A percentile compares a stretch with the other conserved stretches of the same genome.
Conservation (phyloP, 1,140 invertebrate species). For the Carcinoscorpius rotundicauda region DNA sequence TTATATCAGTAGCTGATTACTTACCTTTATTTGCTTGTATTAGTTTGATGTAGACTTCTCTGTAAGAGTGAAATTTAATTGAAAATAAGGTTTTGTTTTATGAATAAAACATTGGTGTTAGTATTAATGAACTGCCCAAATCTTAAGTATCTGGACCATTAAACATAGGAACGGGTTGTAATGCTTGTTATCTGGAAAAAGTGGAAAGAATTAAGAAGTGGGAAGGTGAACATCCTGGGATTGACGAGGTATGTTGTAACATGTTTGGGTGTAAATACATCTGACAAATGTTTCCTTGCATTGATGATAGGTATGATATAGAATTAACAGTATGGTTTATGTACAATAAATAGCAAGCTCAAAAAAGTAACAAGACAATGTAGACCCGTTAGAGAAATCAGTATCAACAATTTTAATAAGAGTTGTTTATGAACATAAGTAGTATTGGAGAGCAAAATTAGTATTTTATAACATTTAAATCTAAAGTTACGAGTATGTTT, state of each 20-base stretch:
- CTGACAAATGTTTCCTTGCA: too few relatives aligned
- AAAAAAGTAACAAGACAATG: background rate
- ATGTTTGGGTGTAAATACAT: too few relatives aligned
- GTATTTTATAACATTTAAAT: too few relatives aligned
- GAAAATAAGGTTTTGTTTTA: too few relatives aligned
- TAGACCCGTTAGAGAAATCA: conserved; percentile 2
- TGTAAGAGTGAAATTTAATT: too few relatives aligned
- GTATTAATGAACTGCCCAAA: background rate
- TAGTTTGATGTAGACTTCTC: too few relatives aligned
- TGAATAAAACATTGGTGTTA: background rate
- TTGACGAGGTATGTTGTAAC: conserved; percentile 34
- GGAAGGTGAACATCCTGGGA: conserved; percentile 39
- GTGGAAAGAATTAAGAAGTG: conserved; percentile 49
- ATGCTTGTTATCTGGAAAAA: conserved; percentile 65
- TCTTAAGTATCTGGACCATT: background rate
- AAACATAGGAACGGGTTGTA: conserved; percentile 54
- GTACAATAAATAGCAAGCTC: background rate
- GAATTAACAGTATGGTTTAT: conserved; percentile 1
- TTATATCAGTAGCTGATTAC: too few relatives aligned
- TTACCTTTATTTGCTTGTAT: too few relatives aligned
- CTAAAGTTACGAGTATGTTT: too few relatives aligned
- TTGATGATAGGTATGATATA: background rate
- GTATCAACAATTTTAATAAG: background rate
- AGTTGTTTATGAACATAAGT: too few relatives aligned
- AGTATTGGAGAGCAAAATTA: too few relatives aligned